Percentiles rank a stretch among this genome's conserved stretches.
These are phyloP conservation scores for Mythimna albipuncta DNA, from an alignment of 2,888 invertebrate species.

Conservation along the genomic window DNA sequence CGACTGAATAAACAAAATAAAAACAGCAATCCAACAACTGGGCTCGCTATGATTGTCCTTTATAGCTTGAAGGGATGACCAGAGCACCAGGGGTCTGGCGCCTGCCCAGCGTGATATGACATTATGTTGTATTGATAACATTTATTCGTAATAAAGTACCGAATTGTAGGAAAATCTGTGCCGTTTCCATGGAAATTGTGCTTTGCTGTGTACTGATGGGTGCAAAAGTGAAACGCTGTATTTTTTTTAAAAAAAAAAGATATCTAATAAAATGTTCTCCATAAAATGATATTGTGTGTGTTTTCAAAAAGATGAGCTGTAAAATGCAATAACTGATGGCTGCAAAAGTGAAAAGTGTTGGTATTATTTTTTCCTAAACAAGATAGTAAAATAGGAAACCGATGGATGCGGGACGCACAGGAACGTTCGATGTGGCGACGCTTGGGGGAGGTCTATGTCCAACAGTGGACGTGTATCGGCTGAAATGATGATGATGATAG, in stretches of 20 bases:
- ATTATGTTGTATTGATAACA: slow-evolving; percentile 67
- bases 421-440: no score
- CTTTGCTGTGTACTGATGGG: slow-evolving; percentile 32
- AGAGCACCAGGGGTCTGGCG: slow-evolving; percentile 80
- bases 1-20: slow-evolving; percentile 73
- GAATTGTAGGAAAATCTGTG: slow-evolving; percentile 53
- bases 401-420: no score
- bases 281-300: neutral
- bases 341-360: no score
- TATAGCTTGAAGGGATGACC: slow-evolving; percentile 70
- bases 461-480: no score
- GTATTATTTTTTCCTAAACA: no score
- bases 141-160: slow-evolving; percentile 65
- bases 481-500: no score
- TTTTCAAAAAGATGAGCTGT: neutral
- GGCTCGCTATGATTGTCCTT: slow-evolving; percentile 71
- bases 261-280: neutral
- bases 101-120: slow-evolving; percentile 72
- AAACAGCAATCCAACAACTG: slow-evolving; percentile 71
- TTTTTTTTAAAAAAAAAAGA: slow-evolving; percentile 5
- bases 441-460: no score
- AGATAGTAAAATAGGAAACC: no score
- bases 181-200: slow-evolving; percentile 51
- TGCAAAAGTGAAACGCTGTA: slow-evolving; percentile 21
- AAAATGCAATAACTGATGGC: neutral